These are phyloP conservation scores for Halictus ligatus DNA, from an alignment of 2,888 invertebrate genomes.

Conservation along the genomic window DNA sequence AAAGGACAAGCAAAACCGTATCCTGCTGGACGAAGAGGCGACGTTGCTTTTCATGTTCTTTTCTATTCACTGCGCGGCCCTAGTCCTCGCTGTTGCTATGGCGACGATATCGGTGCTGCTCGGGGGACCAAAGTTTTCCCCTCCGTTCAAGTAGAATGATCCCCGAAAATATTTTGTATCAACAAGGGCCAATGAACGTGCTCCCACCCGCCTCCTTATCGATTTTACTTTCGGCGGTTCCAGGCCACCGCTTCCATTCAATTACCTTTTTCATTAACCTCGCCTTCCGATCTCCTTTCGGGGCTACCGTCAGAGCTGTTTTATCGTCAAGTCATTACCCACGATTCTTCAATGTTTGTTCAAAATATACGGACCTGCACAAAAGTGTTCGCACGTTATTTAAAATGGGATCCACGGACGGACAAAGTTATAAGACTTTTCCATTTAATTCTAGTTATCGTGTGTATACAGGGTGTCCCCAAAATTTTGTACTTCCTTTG, in stretches of 20 bases:
- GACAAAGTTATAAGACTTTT: too few species aligned
- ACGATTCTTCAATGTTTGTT: neutral
- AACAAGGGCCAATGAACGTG: slow-evolving; percentile 25
- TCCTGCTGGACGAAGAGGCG: slow-evolving; percentile 22
- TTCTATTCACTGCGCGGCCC: slow-evolving; percentile 18
- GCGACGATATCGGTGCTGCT: slow-evolving; percentile 45
- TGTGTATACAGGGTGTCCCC: too few species aligned
- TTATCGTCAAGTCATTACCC: neutral
- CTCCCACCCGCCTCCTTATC: neutral
- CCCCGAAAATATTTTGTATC: slow-evolving; percentile 58
- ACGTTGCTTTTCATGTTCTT: slow-evolving; percentile 46
- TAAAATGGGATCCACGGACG: too few species aligned
- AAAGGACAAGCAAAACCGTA: slow-evolving; percentile 33
- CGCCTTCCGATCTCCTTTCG: neutral
- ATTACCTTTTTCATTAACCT: slow-evolving; percentile 10
- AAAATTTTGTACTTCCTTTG: too few species aligned
- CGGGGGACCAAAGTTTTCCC: slow-evolving; percentile 44
- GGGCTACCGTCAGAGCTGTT: neutral
- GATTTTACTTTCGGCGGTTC: slow-evolving; percentile 1
- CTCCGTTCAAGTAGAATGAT: slow-evolving; percentile 23
- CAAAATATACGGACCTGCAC: neutral
- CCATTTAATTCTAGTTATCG: too few species aligned
- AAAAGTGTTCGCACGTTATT: neutral
- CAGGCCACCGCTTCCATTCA: neutral
- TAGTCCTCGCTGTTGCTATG: slow-evolving; percentile 61